Conservation (phyloP, 2,797 vertebrate genomes). For the Dicrostonyx torquatus region DNA sequence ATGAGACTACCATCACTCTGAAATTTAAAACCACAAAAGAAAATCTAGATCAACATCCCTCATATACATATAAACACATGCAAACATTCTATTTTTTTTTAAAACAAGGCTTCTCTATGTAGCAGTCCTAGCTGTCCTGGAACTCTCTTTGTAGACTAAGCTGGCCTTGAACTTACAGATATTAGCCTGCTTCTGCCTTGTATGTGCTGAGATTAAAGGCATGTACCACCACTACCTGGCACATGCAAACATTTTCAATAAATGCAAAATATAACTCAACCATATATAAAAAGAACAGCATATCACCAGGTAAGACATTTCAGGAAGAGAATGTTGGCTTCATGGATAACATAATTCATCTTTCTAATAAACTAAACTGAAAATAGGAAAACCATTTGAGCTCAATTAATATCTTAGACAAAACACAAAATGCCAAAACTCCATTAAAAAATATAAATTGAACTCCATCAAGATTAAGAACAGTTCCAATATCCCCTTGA, state of each 20-base stretch:
- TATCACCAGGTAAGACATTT: conserved; percentile 8
- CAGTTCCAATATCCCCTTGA: neutral
- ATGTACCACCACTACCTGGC: too few species aligned
- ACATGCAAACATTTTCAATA: neutral
- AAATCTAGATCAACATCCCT: neutral
- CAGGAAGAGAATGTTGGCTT: neutral
- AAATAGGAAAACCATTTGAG: neutral
- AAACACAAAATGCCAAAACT: neutral
- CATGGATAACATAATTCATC: neutral
- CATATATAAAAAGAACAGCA: neutral
- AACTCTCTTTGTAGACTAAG: too few species aligned
- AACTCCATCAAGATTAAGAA: neutral
- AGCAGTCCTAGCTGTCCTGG: too few species aligned
- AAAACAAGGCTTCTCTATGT: too few species aligned
- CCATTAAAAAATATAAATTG: neutral
- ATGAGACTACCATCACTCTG: neutral
- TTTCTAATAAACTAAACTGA: conserved; percentile 23
- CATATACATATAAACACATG: neutral
- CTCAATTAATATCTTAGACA: neutral
- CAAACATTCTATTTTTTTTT: neutral
- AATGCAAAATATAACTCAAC: neutral
- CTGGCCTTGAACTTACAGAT: too few species aligned
- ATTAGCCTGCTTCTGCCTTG: too few species aligned
- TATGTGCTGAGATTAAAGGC: too few species aligned
- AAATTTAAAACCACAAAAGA: neutral